Conservation (phyloP, 2,888 invertebrate species). For the Ormyrus pomaceus region DNA sequence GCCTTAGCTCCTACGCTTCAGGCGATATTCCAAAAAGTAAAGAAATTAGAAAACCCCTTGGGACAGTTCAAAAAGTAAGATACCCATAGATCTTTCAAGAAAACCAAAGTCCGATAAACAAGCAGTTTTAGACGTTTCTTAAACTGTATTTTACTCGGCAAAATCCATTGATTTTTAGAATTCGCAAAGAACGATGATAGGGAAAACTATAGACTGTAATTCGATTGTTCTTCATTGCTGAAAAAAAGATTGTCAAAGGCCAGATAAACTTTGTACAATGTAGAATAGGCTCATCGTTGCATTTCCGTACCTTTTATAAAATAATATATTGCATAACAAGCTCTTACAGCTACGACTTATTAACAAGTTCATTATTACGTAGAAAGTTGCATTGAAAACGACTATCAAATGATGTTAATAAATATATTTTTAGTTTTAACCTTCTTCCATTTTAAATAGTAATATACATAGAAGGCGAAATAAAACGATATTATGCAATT, state of each 20-base stretch:
- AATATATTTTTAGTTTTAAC: no score
- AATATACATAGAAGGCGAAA: no score
- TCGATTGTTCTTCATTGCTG: neutral
- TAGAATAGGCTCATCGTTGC: constrained; percentile 28
- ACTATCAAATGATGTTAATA: no score
- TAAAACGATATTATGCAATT: no score
- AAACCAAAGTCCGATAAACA: constrained; percentile 43
- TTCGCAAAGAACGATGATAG: neutral
- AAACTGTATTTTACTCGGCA: constrained; percentile 16
- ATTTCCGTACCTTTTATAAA: constrained; percentile 47
- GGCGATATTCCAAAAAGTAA: constrained; percentile 4
- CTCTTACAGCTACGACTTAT: constrained; percentile 16
- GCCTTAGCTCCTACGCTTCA: neutral
- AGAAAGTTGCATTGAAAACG: constrained; percentile 17
- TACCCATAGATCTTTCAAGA: constrained; percentile 46
- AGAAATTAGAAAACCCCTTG: constrained; percentile 12
- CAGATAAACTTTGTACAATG: constrained; percentile 29
- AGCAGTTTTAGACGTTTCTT: constrained; percentile 19
- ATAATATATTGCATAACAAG: neutral
- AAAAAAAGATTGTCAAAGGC: constrained; percentile 7
- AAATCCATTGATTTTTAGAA: constrained; percentile 21
- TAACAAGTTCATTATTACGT: neutral
- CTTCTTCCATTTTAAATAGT: no score
- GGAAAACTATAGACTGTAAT: neutral
- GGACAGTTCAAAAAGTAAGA: constrained; percentile 33